phyloP scores from a whole-genome alignment of 1,140 invertebrate genomes.

The Drosophila pseudoobscura region DNA sequence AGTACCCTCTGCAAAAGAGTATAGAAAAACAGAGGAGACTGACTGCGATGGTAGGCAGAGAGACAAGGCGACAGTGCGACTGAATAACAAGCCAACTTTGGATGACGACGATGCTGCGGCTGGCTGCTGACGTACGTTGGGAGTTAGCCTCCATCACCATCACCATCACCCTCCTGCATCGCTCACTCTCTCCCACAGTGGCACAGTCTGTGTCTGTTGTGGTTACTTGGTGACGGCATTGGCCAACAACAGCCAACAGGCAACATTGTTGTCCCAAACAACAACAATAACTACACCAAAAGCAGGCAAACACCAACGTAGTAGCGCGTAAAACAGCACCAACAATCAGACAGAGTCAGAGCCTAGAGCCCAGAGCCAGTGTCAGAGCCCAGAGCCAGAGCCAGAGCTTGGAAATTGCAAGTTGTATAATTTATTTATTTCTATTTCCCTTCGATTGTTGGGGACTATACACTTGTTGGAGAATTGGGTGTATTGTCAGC shows the following conservation, averaged over 20 bases:
- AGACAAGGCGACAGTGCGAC: constrained; percentile 8
- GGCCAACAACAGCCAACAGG: constrained; percentile 34
- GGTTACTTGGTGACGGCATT: constrained; percentile 60
- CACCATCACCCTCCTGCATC: constrained; percentile 9
- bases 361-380: background rate
- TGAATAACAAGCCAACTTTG: constrained; percentile 49
- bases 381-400: background rate
- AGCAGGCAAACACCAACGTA: constrained; percentile 53
- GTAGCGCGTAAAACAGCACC: constrained; percentile 45
- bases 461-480: constrained; percentile 23
- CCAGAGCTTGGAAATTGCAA: constrained; percentile 58
- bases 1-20: too few species aligned
- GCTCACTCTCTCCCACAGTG: constrained; percentile 3
- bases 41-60: constrained; percentile 17
- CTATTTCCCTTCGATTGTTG: constrained; percentile 26
- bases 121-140: constrained; percentile 47
- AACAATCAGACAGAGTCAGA: constrained; percentile 15
- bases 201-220: constrained; percentile 19
- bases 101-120: constrained; percentile 27
- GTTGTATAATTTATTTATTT: constrained; percentile 62
- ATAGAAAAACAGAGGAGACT: too few species aligned
- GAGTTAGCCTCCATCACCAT: constrained; percentile 5
- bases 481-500: constrained; percentile 5
- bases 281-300: constrained; percentile 11
- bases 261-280: constrained; percentile 46